These are phyloP conservation scores for Turnix velox DNA, from an alignment of 2,113 vertebrate species.

Conservation along the genomic window DNA sequence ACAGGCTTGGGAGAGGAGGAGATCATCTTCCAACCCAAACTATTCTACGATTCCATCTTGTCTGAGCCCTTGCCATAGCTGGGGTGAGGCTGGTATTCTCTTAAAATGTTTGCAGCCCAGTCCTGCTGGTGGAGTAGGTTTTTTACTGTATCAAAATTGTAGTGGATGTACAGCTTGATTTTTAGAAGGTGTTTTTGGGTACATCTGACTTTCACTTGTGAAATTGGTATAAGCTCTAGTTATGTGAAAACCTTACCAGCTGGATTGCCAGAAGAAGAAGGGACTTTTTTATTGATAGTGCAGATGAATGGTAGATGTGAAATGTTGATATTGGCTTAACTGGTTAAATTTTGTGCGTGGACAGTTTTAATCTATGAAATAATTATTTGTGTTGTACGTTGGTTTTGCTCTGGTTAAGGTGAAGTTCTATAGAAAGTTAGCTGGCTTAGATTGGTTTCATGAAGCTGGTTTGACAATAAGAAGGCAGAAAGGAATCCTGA, in stretches of 20 bases:
- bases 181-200: neutral
- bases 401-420: neutral
- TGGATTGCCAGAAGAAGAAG: neutral
- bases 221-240: neutral
- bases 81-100: rapidly evolving
- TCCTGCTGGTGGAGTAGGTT: too few relatives aligned
- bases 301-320: neutral
- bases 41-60: too few relatives aligned
- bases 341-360: neutral
- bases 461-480: rapidly evolving
- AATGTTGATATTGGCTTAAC: neutral
- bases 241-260: rapidly evolving
- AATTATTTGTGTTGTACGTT: neutral
- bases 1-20: neutral
- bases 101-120: rapidly evolving
- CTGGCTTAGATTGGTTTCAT: neutral
- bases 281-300: neutral
- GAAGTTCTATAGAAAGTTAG: neutral
- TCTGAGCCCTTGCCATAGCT: rapidly evolving
- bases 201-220: neutral
- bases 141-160: rapidly evolving
- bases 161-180: neutral
- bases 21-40: too few relatives aligned
- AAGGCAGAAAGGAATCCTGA: neutral
- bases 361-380: rapidly evolving